Conservation (phyloP, 2,888 invertebrate species). For the Branchellion lobata region DNA sequence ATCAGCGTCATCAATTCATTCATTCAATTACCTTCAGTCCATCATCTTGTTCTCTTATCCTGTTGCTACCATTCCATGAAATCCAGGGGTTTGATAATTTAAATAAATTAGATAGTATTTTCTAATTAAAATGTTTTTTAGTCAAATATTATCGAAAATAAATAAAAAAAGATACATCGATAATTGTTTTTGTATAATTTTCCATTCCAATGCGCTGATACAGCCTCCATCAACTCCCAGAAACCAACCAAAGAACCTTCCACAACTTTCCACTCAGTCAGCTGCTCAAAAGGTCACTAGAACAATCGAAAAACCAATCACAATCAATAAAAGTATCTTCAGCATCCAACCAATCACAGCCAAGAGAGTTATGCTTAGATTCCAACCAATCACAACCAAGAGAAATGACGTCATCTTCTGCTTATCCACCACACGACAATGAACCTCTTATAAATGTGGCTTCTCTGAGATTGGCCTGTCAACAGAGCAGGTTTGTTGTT, state of each 20-base stretch:
- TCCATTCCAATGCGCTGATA: no score
- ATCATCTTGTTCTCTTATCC: conserved; percentile 56
- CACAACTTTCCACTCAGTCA: conserved; percentile 40
- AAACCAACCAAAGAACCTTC: not conserved
- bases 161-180: no score
- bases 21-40: conserved; percentile 50
- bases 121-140: no score
- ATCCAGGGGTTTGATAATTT: conserved; percentile 52
- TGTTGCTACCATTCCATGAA: conserved; percentile 61
- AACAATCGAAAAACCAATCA: conserved; percentile 12
- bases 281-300: not conserved
- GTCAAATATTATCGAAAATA: no score
- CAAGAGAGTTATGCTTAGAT: no score
- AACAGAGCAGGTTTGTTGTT: conserved; percentile 58
- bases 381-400: no score
- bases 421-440: no score
- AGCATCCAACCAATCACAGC: no score
- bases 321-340: no score
- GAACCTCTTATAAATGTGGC: conserved; percentile 49
- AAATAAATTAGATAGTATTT: not conserved
- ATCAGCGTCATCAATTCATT: conserved; percentile 57
- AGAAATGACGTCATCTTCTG: no score
- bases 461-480: conserved; percentile 57
- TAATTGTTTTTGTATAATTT: no score
- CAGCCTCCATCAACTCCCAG: no score